phyloP scores from a whole-genome alignment of 2,797 vertebrate genomes.

The Acipenser ruthenus region DNA sequence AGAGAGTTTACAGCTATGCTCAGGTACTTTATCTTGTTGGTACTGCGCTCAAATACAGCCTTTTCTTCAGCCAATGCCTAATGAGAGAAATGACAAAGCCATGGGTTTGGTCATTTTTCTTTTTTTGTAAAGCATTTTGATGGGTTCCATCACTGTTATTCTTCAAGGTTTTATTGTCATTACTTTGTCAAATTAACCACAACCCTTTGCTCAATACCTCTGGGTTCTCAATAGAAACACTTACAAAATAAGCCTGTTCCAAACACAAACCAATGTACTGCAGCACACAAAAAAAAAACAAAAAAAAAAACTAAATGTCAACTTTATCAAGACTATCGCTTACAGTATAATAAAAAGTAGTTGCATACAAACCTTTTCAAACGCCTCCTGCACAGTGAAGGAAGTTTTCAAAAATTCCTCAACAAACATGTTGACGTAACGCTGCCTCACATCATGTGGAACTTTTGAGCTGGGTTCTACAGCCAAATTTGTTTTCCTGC shows the following conservation, averaged over 20 bases:
- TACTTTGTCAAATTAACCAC: neutral
- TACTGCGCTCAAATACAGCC: constrained; percentile 59
- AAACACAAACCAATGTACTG: no score
- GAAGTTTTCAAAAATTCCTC: constrained; percentile 65
- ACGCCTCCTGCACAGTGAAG: constrained; percentile 59
- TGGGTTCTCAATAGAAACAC: no score
- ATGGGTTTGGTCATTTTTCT: neutral
- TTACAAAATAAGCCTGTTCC: no score
- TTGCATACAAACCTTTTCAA: constrained; percentile 62
- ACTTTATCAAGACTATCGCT: no score
- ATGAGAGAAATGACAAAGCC: constrained; percentile 6
- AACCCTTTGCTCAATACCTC: no score
- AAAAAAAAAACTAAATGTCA: no score
- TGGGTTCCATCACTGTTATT: neutral
- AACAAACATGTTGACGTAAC: constrained; percentile 62
- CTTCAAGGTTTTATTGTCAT: no score
- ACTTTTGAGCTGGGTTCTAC: constrained; percentile 54
- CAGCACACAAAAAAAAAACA: no score
- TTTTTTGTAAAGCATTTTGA: neutral
- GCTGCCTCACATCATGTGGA: constrained; percentile 60
- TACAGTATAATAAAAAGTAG: no score
- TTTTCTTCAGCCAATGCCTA: constrained; percentile 72
- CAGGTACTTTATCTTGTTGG: constrained; percentile 70
- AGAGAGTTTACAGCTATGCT: constrained; percentile 69
- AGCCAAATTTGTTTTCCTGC: constrained; percentile 43